Base-by-base conservation (phyloP, 1,140 invertebrate genomes). In the Nixonia krombeini region DNA sequence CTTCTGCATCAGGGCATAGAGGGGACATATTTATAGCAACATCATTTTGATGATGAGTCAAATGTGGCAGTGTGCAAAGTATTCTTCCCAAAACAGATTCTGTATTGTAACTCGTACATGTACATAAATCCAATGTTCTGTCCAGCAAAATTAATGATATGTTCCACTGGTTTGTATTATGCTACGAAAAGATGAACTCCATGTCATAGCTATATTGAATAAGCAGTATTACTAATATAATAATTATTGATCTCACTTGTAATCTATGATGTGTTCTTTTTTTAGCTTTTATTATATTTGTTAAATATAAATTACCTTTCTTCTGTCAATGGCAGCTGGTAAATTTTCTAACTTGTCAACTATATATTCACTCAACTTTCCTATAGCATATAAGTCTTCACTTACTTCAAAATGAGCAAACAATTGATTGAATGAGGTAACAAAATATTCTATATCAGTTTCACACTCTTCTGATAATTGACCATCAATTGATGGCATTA, bases 101-200 rank as follows among this genome's bases (percentile, higher is more conserved):
- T n/a, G 85, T 86, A 33, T 87, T 86, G 69, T 90, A 87, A 70
- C 85, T 88, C 35, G 85, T 87, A 10, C 87, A 86, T 45, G 85
- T 85, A 62, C 87, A 88, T 10, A 92, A 72, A 74, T 92, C 91
- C 13, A 92, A 72, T 1, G 88, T 88, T 28, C 91, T 84, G 56
- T 92, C 91, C 15, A 92, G 74, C 29, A 92, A 83, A 44, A 92
- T 87, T 5, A 92, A 61, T 3, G 90, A 90, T 16, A 88, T 84
- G 61, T 87, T 88, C 40, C 84, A 85, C 23, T 49, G 31, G 7
- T 53, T 59, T 21, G 67, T 23, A 12, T 45, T 15, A 6, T 52
- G 47, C 52, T 71, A 17, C 41, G 15, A 55, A 13, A 38, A 61
- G 29, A 28, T 23, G 8, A 51, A 18, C n/a, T 31, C 25, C 8